phyloP scores from a whole-genome alignment of 2,797 vertebrate species.

The Cossypha caffra region DNA sequence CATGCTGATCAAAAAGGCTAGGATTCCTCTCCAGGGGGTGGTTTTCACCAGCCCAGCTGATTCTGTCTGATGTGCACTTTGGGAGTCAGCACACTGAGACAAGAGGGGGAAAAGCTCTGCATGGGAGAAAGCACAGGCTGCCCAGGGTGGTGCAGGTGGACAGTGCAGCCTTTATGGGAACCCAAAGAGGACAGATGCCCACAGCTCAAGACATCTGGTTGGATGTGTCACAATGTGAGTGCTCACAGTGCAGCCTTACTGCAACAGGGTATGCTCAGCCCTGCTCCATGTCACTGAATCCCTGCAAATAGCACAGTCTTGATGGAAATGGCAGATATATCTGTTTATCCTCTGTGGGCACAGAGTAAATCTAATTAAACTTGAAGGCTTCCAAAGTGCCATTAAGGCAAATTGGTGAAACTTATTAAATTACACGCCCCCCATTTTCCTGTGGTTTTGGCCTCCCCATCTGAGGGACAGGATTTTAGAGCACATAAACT shows the following conservation, averaged over 20 bases:
- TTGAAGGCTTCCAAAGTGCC: conserved; percentile 6
- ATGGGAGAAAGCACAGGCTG: accelerated
- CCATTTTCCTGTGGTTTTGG: conserved; percentile 36
- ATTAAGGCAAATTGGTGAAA: conserved; percentile 42
- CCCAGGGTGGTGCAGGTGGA: not conserved
- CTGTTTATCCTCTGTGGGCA: conserved; percentile 41
- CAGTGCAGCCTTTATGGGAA: accelerated
- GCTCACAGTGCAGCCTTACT: not conserved
- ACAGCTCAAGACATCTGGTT: not conserved
- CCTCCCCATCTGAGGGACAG: not conserved
- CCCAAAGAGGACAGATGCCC: no score
- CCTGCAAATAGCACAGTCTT: not conserved
- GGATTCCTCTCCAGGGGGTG: not conserved
- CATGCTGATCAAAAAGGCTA: not conserved
- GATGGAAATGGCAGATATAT: conserved; percentile 3
- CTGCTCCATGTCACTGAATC: not conserved
- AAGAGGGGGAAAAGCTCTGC: not conserved
- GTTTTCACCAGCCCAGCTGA: not conserved
- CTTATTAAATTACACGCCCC: not conserved
- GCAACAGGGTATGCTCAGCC: not conserved
- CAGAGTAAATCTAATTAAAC: conserved; percentile 55
- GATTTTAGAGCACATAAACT: conserved; percentile 20
- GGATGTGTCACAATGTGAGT: not conserved
- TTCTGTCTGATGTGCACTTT: not conserved
- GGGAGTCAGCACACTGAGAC: not conserved